Conservation (phyloP, 64 coral and sea anemone genomes). For the Catalaphyllia jardinei region DNA sequence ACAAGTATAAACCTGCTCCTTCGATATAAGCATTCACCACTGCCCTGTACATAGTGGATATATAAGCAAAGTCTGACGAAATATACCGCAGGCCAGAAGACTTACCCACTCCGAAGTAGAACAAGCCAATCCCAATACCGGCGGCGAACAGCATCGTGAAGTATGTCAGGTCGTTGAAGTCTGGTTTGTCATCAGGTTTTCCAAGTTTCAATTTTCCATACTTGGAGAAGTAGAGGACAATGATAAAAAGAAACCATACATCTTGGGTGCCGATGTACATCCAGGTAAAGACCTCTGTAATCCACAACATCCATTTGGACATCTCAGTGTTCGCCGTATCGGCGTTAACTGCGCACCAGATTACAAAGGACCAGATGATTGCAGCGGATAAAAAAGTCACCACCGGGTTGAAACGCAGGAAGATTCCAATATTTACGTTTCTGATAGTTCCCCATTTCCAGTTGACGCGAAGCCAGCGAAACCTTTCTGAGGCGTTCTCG, state of each 20-base stretch:
- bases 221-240: slow-evolving; percentile 69
- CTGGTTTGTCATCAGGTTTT: slow-evolving; percentile 49
- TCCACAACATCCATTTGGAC: slow-evolving; percentile 62
- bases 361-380: slow-evolving; percentile 76
- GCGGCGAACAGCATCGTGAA: slow-evolving; percentile 58
- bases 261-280: slow-evolving; percentile 70
- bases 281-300: slow-evolving; percentile 59
- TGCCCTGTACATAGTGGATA: no score
- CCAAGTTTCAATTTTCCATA: slow-evolving; percentile 70
- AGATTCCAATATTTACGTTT: not conserved
- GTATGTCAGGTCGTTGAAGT: slow-evolving; percentile 41
- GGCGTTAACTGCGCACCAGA: slow-evolving; percentile 39
- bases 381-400: slow-evolving; percentile 71
- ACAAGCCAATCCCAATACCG: slow-evolving; percentile 50
- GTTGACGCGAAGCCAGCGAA: slow-evolving; percentile 19
- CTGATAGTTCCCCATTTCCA: slow-evolving; percentile 39
- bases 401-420: slow-evolving; percentile 74
- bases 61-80: no score
- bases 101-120: slow-evolving; percentile 62
- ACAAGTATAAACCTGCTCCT: no score
- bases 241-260: slow-evolving; percentile 56
- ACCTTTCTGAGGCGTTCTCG: not conserved
- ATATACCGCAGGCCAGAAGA: not conserved
- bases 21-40: no score
- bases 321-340: slow-evolving; percentile 33